phyloP scores from a whole-genome alignment of 2,113 vertebrate genomes.

The Chloropsis hardwickii region DNA sequence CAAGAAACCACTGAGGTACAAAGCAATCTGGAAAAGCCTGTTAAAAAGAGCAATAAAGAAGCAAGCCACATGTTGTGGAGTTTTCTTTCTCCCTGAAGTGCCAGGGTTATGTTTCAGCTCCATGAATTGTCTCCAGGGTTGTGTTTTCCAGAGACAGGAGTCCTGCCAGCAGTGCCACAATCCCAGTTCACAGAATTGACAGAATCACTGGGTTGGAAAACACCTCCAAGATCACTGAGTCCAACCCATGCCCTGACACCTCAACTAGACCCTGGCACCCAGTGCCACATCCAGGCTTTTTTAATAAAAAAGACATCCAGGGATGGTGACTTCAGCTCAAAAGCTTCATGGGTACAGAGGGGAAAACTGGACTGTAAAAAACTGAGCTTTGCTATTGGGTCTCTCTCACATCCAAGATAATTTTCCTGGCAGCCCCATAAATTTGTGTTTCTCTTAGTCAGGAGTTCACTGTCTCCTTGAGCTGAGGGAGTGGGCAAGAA shows the following conservation, averaged over 20 bases:
- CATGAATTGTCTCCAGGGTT: neutral
- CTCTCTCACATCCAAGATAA: rapidly evolving
- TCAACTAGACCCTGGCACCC: too few relatives aligned
- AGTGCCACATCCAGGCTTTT: too few relatives aligned
- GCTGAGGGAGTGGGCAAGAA: neutral
- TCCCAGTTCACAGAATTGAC: neutral
- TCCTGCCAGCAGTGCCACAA: neutral
- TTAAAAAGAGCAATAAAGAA: neutral
- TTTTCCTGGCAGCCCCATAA: neutral
- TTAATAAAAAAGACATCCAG: too few relatives aligned
- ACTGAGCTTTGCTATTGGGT: neutral
- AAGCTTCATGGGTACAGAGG: neutral
- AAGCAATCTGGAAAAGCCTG: neutral
- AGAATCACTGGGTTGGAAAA: too few relatives aligned
- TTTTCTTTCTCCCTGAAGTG: neutral
- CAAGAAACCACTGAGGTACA: neutral
- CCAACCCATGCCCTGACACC: too few relatives aligned
- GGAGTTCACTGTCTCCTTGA: neutral
- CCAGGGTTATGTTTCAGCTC: neutral
- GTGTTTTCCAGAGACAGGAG: neutral
- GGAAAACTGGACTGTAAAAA: neutral
- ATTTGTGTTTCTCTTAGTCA: neutral
- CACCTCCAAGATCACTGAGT: too few relatives aligned
- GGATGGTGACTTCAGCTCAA: neutral
- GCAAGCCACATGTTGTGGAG: neutral